These are phyloP conservation scores for Nephrotoma guestfalica DNA, from an alignment of 2,888 invertebrate genomes.

Conservation along the genomic window DNA sequence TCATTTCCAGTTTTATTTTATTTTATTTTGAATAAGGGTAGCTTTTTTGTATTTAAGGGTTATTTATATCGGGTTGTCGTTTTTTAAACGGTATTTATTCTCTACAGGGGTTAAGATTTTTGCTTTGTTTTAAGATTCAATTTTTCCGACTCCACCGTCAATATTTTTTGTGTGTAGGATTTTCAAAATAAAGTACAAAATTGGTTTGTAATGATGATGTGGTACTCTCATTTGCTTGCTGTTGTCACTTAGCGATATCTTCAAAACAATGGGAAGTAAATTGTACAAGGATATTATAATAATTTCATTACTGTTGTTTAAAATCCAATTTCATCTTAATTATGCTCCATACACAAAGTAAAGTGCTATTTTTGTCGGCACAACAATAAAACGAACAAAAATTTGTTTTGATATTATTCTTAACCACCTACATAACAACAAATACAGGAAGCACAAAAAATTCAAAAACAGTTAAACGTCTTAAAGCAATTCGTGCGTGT, in stretches of 20 bases:
- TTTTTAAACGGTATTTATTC: conserved; percentile 9
- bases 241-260: too few species aligned
- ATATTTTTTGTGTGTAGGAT: not conserved
- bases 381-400: too few species aligned
- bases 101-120: conserved; percentile 5
- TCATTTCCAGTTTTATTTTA: not conserved
- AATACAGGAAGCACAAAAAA: not conserved
- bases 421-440: not conserved
- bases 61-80: conserved; percentile 8
- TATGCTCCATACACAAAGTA: not conserved
- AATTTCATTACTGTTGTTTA: not conserved
- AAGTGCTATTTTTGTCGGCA: too few species aligned
- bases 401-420: not conserved
- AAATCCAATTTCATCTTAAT: not conserved
- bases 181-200: not conserved
- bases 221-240: not conserved
- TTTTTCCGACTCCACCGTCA: not conserved
- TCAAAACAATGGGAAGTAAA: too few species aligned
- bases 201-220: not conserved
- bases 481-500: not conserved
- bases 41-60: conserved; percentile 6
- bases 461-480: not conserved
- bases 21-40: conserved; percentile 1
- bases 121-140: not conserved
- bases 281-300: not conserved